These are phyloP conservation scores for Ailurus styani DNA, from an alignment of 2,113 vertebrate species.

Conservation along the genomic window DNA sequence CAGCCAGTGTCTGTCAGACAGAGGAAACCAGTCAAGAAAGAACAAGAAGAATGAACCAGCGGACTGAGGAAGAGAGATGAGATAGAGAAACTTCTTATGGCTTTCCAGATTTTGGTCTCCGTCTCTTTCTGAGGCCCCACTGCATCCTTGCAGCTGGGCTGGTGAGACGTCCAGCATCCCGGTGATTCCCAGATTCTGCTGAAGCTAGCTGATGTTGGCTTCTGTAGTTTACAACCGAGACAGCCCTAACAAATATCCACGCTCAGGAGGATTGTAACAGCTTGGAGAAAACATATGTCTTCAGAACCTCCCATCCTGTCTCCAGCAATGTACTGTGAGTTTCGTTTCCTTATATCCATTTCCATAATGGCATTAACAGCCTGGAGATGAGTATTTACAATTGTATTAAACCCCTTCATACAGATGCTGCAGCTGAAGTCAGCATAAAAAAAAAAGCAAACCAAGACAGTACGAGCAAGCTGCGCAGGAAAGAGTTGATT, in stretches of 20 bases:
- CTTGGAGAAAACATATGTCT: neutral
- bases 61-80: neutral
- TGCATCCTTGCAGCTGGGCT: neutral
- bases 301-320: neutral
- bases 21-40: neutral
- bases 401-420: slow-evolving; percentile 55
- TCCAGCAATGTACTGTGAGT: neutral
- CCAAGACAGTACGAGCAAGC: slow-evolving; percentile 60
- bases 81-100: neutral
- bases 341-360: slow-evolving; percentile 37
- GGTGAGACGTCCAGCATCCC: neutral
- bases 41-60: neutral
- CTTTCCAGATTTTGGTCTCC: neutral
- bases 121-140: neutral
- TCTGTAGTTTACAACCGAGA: neutral
- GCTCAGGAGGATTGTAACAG: neutral
- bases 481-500: slow-evolving; percentile 59
- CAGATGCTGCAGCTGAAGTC: slow-evolving; percentile 66
- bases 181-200: neutral
- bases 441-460: slow-evolving; percentile 64
- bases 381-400: slow-evolving; percentile 44
- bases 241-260: neutral
- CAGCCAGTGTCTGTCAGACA: neutral
- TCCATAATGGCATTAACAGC: neutral
- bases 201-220: neutral